Percentiles rank a stretch among this genome's conserved stretches.
Conservation (phyloP, 1,140 invertebrate genomes). For the Andrena cerasifolii region DNA sequence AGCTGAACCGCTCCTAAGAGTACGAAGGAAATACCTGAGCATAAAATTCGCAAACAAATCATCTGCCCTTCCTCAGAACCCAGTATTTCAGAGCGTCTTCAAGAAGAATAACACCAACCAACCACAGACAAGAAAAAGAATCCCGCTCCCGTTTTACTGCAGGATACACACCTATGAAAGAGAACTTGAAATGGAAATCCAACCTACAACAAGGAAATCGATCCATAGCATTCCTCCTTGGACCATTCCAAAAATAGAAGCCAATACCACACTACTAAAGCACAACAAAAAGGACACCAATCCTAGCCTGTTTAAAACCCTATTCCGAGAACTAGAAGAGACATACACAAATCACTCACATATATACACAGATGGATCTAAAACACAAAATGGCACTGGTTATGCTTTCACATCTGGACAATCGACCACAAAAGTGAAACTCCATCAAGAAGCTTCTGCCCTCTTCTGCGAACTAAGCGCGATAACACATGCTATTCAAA, state of each 20-base stretch:
- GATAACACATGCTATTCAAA: too few relatives aligned
- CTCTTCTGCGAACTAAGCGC: too few relatives aligned
- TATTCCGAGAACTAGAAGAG: neutral
- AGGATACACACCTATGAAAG: neutral
- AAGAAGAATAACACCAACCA: neutral
- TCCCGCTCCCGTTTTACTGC: neutral
- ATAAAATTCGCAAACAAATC: neutral
- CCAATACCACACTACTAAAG: neutral
- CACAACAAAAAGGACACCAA: neutral
- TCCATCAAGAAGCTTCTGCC: too few relatives aligned
- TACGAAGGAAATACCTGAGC: conserved; percentile 1
- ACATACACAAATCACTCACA: too few relatives aligned
- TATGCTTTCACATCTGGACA: too few relatives aligned
- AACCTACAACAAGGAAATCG: neutral
- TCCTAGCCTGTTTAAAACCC: neutral
- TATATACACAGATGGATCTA: neutral
- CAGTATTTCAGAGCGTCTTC: neutral
- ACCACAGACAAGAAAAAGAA: neutral
- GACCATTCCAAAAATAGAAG: neutral
- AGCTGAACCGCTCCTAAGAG: neutral
- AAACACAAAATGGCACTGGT: too few relatives aligned
- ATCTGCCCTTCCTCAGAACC: neutral
- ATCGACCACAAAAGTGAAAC: too few relatives aligned
- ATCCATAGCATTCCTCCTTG: neutral
- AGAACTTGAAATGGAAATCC: neutral